Evolutionary conservation across 2,113 vertebrate genomes (phyloP), one percentile per base, ranked within the genome.

Genomic region (Vidua macroura): DNA sequence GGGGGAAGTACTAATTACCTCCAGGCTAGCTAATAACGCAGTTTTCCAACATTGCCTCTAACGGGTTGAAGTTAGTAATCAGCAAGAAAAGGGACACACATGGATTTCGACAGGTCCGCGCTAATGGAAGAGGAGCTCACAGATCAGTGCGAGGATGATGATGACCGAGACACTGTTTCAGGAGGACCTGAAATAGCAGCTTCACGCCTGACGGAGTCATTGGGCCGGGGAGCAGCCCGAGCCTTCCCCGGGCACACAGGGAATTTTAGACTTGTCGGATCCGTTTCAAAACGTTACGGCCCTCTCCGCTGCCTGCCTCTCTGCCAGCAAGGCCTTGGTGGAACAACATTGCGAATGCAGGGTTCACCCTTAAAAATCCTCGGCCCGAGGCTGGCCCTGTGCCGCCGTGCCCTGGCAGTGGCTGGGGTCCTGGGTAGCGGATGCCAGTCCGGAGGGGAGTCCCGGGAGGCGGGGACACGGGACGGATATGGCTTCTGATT

Each of bases 1-100:
- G 90, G 83, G 92, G 80, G 80, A 94, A 94, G 88, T 90, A 78
- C 86, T 96, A 96, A 97, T 96, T 95, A 97, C 83, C 87, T 90
- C 53, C 67, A 86, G 93, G 58, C 80, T 79, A 60, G 69, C 88
- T 95, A 96, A 95, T 88, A 96, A 93, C 49, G 25, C 83, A 11
- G 64, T 73, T 94, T 83, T 43, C 79, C 75, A 72, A 43, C 88
- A n/a, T 64, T 79, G 68, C 88, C 73, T 83, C 85, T 37, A 93
- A 46, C 49, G 66, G 79, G 69, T 19, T 86, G 93, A 78, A 93
- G 93, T 92, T 92, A 73, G 86, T 68, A 72, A 94, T 94, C 92
- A 93, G 77, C 68, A 46, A 76, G 92, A 76, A 88, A 82, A 92
- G 76, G 58, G 64, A 37, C 64, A 25, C 83, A 17, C 80, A 24